Percentiles rank a stretch among this genome's conserved stretches.
Conservation (phyloP, 2,888 invertebrate genomes). For the Nemurella pictetii region DNA sequence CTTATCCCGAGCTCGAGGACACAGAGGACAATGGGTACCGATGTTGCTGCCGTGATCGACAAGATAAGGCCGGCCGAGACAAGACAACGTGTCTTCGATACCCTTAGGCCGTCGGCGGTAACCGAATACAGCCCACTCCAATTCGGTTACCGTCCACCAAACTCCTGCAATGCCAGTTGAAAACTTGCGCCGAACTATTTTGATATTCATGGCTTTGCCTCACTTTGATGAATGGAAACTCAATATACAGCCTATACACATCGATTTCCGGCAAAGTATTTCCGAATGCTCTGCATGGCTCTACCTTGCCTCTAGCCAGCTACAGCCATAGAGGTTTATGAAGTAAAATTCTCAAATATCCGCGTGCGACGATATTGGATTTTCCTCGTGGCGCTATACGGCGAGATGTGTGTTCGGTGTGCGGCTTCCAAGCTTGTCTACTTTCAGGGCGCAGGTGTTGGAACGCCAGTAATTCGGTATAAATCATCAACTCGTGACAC, state of each 20-base stretch:
- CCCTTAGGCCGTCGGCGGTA: neutral
- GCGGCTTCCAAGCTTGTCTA: conserved; percentile 28
- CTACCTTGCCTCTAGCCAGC: neutral
- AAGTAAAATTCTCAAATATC: neutral
- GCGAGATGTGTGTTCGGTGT: neutral
- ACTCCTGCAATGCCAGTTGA: neutral
- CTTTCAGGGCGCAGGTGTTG: conserved; percentile 39
- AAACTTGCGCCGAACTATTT: neutral
- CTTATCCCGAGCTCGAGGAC: neutral
- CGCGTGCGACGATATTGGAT: conserved; percentile 26
- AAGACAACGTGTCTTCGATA: neutral
- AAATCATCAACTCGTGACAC: conserved; percentile 41
- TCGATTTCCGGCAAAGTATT: neutral
- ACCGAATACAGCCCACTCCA: neutral
- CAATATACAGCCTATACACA: conserved; percentile 9
- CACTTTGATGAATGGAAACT: conserved; percentile 15
- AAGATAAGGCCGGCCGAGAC: neutral
- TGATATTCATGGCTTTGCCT: neutral
- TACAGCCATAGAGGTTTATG: neutral
- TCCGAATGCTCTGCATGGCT: neutral
- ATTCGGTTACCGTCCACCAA: neutral
- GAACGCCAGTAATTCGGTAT: conserved; percentile 39
- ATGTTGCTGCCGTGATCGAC: neutral
- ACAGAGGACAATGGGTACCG: neutral
- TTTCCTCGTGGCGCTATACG: neutral